Evolutionary conservation across 64 coral and sea anemone species (phyloP), one percentile per base, ranked within the genome.

Genomic region (Astreopora myriophthalma): DNA sequence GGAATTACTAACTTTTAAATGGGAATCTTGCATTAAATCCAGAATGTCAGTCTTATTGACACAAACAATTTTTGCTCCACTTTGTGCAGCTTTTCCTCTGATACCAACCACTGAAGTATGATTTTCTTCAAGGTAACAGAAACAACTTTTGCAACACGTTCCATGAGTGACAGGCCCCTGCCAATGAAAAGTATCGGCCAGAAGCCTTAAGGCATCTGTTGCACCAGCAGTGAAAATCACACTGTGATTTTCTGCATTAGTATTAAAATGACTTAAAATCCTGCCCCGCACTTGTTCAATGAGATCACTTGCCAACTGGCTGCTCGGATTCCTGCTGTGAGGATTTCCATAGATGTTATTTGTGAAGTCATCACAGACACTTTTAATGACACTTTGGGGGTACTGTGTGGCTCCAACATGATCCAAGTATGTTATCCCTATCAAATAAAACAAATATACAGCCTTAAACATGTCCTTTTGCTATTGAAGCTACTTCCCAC

Each of bases 91-190:
- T 91, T 78, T 85, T 39, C 92, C 97, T 66, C 97, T 86, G 8
- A 99, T 93, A 62, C 97, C 97, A 71, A 99, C 94, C 58, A 99
- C 97, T 86, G 97, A 99, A 29, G 97, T 99, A 61, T 99, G 97
- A 80, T 92, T 93, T 11, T 93, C 90, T 29, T 96, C 79, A 27
- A 99, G 83, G 33, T 92, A 96, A 75, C 91, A 95, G 57, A 99
- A 94, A 38, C 88, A 69, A 63, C 85, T 88, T 92, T 58, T 67
- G 17, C 33, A 57, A 75, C 6, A n/a, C 31, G 13, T 57, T 71
- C 49, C 31, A 61, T 82, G 27, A 35, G 25, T 17, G 5, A 22
- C 24, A 48, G 20, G 29, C 74, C 65, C 22, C 24, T 85, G 65
- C 94, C 94, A 99, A 60, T 85, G 23, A 94, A 99, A 99, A 52